Percentiles rank a stretch among this genome's conserved stretches.
These are phyloP conservation scores for Conus canariensis DNA, from an alignment of 2,888 invertebrate genomes.

Conservation along the genomic window DNA sequence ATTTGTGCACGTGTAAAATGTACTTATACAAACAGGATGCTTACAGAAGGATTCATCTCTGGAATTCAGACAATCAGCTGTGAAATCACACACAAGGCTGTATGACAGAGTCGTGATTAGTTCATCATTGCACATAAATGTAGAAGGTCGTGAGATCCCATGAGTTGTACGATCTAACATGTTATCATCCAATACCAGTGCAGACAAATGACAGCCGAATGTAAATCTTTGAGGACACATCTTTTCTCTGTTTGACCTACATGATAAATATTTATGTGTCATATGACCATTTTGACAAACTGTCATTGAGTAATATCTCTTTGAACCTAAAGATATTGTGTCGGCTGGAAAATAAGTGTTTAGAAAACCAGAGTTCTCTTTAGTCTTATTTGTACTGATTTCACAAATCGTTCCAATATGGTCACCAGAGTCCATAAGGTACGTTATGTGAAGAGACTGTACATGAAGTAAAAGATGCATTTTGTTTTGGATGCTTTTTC, in stretches of 20 bases:
- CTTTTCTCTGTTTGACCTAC: not conserved
- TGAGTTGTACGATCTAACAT: not conserved
- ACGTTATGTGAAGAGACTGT: not conserved
- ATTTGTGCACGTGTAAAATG: not conserved
- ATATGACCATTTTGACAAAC: not conserved
- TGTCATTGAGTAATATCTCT: not conserved
- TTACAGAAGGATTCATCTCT: not conserved
- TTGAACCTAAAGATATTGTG: not conserved
- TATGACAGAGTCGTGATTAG: not conserved
- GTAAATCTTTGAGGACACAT: not conserved
- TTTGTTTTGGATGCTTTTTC: not conserved
- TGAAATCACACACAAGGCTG: not conserved
- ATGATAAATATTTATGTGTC: not conserved
- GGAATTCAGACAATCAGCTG: not conserved
- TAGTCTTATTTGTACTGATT: not conserved
- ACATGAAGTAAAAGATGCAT: not conserved
- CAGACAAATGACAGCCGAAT: not conserved
- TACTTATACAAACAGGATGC: not conserved
- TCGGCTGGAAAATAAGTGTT: not conserved
- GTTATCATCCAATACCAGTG: not conserved
- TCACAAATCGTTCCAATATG: not conserved
- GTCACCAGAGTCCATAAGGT: not conserved
- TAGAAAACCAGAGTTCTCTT: not conserved
- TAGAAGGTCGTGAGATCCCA: not conserved
- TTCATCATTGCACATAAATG: not conserved